Percentiles rank a stretch among this genome's conserved stretches.
Conservation (phyloP, 2,797 vertebrate species). For the Peromyscus aztecus region DNA sequence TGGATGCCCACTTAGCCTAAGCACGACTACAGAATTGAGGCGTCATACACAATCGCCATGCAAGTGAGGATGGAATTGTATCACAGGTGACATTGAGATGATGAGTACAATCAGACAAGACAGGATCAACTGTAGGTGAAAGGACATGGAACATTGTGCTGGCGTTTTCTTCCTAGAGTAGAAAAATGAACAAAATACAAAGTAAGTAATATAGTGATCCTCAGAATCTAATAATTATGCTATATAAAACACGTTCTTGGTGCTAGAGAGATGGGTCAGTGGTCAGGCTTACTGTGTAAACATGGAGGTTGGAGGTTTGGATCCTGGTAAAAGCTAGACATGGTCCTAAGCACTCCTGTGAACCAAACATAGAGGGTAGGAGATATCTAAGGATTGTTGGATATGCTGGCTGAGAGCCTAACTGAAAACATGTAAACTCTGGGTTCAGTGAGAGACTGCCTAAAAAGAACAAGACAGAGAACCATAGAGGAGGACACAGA, state of each 20-base stretch:
- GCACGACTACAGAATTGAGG: background rate
- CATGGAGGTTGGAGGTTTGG: background rate
- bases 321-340: background rate
- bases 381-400: background rate
- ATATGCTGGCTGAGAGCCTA: too few relatives aligned
- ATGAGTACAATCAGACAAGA: background rate
- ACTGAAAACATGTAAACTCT: background rate
- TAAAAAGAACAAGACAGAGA: background rate
- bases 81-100: background rate
- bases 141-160: background rate
- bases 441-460: background rate
- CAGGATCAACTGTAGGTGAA: background rate
- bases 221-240: slow-evolving; percentile 27
- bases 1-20: background rate
- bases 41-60: background rate
- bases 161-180: background rate
- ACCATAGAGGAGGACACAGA: background rate
- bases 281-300: background rate
- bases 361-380: background rate
- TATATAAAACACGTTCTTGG: background rate
- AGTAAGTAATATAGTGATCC: background rate
- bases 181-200: slow-evolving; percentile 36
- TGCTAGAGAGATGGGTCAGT: background rate
- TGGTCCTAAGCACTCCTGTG: background rate
- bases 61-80: background rate